phyloP scores from a whole-genome alignment of 2,888 invertebrate species.

The Spicauda simplicius region DNA sequence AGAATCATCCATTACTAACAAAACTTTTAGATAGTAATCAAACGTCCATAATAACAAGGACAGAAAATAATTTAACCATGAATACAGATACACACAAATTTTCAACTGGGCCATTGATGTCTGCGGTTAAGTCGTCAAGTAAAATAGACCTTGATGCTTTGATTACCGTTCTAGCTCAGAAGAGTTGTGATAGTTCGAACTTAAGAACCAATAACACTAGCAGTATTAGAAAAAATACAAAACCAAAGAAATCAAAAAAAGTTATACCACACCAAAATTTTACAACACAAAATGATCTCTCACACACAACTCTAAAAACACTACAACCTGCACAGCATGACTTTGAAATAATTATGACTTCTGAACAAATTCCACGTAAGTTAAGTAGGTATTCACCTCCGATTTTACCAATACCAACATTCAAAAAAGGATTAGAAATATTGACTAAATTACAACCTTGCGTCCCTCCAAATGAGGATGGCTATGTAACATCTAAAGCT shows the following conservation, averaged over 20 bases:
- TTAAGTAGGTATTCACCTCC: conserved; percentile 59
- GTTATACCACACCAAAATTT: neutral
- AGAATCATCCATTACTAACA: conserved; percentile 1
- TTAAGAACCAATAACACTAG: neutral
- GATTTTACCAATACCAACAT: conserved; percentile 65
- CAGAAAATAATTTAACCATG: neutral
- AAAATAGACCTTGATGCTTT: neutral
- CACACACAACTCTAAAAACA: neutral
- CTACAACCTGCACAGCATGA: neutral
- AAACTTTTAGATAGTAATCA: conserved; percentile 1
- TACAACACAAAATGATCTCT: too few species aligned
- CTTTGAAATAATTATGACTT: neutral
- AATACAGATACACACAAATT: neutral
- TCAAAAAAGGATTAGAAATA: conserved; percentile 48
- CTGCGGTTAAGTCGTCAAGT: neutral
- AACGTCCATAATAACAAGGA: neutral
- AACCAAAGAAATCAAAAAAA: neutral
- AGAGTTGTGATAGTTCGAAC: neutral
- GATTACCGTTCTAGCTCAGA: neutral
- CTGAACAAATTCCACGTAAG: conserved; percentile 11
- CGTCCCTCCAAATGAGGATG: neutral
- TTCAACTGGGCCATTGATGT: neutral
- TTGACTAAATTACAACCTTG: conserved; percentile 22
- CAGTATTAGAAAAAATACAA: neutral
- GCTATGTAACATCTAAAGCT: neutral